Conservation (phyloP, 2,797 vertebrate genomes). For the Tachyglossus aculeatus region DNA sequence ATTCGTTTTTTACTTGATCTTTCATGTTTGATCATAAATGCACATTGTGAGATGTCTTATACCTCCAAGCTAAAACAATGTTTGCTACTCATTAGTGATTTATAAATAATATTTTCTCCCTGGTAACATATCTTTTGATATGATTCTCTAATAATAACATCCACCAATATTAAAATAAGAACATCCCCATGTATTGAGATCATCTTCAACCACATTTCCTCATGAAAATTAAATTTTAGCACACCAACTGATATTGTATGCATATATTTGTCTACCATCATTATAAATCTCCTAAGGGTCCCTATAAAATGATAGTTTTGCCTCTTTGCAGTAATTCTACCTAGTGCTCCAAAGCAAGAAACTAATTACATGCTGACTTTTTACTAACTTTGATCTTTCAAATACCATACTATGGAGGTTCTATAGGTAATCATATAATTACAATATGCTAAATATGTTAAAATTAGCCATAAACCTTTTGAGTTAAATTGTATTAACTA, state of each 20-base stretch:
- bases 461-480: slow-evolving; percentile 77
- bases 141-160: slow-evolving; percentile 97
- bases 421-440: slow-evolving; percentile 85
- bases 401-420: slow-evolving; percentile 74
- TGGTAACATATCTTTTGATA: slow-evolving; percentile 98
- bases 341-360: slow-evolving; percentile 84
- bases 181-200: slow-evolving; percentile 88
- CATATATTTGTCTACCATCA: slow-evolving; percentile 85
- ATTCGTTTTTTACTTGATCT: slow-evolving; percentile 70
- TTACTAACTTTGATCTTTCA: slow-evolving; percentile 83
- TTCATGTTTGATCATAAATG: slow-evolving; percentile 82
- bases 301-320: slow-evolving; percentile 85
- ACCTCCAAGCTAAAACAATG: slow-evolving; percentile 93
- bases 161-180: slow-evolving; percentile 96
- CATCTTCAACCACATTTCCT: slow-evolving; percentile 86
- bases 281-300: slow-evolving; percentile 87
- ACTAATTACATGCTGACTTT: slow-evolving; percentile 86
- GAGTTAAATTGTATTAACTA: slow-evolving; percentile 72
- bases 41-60: slow-evolving; percentile 85
- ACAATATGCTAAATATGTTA: slow-evolving; percentile 77
- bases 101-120: slow-evolving; percentile 99
- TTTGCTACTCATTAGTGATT: slow-evolving; percentile 98
- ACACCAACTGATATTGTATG: slow-evolving; percentile 85
- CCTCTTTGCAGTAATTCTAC: slow-evolving; percentile 84
- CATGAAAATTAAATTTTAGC: slow-evolving; percentile 85